Percentiles rank a stretch among this genome's conserved stretches.
Conservation (phyloP, 2,888 invertebrate genomes). For the Strigamia transsilvanica region DNA sequence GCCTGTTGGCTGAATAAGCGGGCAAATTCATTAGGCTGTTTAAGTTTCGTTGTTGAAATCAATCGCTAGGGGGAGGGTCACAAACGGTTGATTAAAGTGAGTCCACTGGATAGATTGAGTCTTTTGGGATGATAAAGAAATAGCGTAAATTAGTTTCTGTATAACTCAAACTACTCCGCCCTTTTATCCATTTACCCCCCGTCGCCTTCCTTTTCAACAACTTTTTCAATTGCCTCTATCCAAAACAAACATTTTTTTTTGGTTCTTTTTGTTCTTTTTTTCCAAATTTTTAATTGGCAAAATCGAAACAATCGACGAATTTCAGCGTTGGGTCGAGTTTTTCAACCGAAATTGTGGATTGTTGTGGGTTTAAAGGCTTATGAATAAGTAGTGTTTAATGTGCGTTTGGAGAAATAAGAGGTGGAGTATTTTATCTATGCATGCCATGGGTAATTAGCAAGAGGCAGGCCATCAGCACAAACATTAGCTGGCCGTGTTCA, state of each 20-base stretch:
- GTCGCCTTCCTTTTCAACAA: neutral
- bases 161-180: conserved; percentile 38
- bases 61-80: conserved; percentile 46
- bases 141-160: conserved; percentile 33
- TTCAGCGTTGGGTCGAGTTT: no score
- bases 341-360: neutral
- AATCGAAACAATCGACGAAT: no score
- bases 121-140: conserved; percentile 47
- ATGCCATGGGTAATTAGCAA: conserved; percentile 31
- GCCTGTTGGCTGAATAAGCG: conserved; percentile 48
- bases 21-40: conserved; percentile 49
- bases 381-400: conserved; percentile 30
- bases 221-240: conserved; percentile 9
- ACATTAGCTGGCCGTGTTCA: conserved; percentile 38
- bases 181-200: conserved; percentile 27
- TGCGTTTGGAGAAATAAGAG: conserved; percentile 31
- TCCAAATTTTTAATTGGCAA: no score
- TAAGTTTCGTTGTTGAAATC: conserved; percentile 47
- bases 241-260: neutral
- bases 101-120: conserved; percentile 48
- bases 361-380: conserved; percentile 16
- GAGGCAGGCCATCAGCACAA: conserved; percentile 50
- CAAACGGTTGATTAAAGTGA: conserved; percentile 47
- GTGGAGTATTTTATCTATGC: conserved; percentile 36
- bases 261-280: no score